Evolutionary conservation across 2,888 invertebrate species (phyloP), one percentile per base, ranked within the genome.

Genomic region (Crioceris asparagi): DNA sequence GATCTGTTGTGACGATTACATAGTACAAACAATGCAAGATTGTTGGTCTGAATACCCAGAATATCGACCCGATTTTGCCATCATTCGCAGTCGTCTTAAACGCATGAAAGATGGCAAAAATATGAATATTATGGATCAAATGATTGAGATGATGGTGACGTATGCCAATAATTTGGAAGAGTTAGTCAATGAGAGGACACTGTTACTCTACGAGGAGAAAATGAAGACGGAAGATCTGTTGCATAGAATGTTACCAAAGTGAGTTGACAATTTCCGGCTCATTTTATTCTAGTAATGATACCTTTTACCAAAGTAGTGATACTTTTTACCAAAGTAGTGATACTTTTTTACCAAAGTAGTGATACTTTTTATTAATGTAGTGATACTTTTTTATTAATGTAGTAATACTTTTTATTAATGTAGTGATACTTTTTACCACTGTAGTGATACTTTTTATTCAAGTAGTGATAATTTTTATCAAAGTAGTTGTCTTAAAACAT

Each of bases 121-220:
- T 27, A 27, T 14, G 27, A 91, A 91, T 61, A 88, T 92, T 52
- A 87, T 92, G 87, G 92, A 93, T 65, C 90, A 92, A 72, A 91
- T 93, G 88, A 90, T 93, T 83, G 83, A 86, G 54, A 91, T 92
- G 87, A 91, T 93, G 91, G 93, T 91, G 64, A 90, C 87, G 58
- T 92, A 94, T 66, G 90, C 92, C 40, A 85, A 87, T 64, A 87
- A 93, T 69, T 77, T 93, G 66, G 93, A 93, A 67, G 90, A 90
- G 64, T 77, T 93, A 68, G 93, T 93, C 59, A 83, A 76, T 56
- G 91, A 93, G 68, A 75, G 93, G 55, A 93, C 93, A 47, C 77
- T 84, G 60, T 75, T 88, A 57, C 70, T 93, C 55, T 80, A 79
- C 57, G 91, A 91, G 66, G 92, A 93, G 64, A 92, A 93, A 62